Evolutionary conservation across 92 coral and sea anemone species (phyloP), one percentile per base, ranked within the genome.

Genomic region (Zoanthus gigantus): DNA sequence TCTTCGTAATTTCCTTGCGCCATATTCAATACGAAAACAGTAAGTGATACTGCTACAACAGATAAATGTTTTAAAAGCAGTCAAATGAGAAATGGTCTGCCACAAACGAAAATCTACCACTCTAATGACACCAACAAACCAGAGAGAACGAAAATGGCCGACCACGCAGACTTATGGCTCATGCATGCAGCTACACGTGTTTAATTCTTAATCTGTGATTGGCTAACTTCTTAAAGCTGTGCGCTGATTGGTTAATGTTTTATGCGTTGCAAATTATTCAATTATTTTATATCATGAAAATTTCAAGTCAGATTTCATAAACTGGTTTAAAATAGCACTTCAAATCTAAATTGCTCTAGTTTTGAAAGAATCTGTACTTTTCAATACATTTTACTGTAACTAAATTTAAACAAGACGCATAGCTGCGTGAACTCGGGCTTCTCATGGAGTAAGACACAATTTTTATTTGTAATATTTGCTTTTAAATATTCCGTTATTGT

Each of bases 1-100:
- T 88, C 94, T 46, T 84, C 95, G 23, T 82, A 71, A 71, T 61
- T 63, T 53, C 34, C 80, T 44, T 89, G 78, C 61, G 79, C 58
- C 87, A 81, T 81, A 65, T 14, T 81, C 46, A n/a, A 60, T 60
- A 57, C 18, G 65, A 18, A 15, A 50, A 6, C 46, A 8, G 29
- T 31, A 28, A 65, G 16, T 23, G 7, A 81, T 29, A 54, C 66
- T 34, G 58, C 17, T 14, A 13, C 7, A 80, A 45, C 32, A 16
- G 44, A 9, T 9, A 6, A 29, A 44, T 16, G 8, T 61, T 0
- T n/a, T 4, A 4, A 13, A 23, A 18, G 30, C 1, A 45, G 71
- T 53, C 46, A 12, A 11, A 67, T n/a, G 42, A 23, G 1, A 2
- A 63, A 7, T 5, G 23, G 17, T 15, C 6, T 0, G 32, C 11